A percentile compares a stretch with the other conserved stretches of the same genome.
These are phyloP conservation scores for Drosophila teissieri DNA, from an alignment of 1,140 invertebrate genomes.

Conservation along the genomic window DNA sequence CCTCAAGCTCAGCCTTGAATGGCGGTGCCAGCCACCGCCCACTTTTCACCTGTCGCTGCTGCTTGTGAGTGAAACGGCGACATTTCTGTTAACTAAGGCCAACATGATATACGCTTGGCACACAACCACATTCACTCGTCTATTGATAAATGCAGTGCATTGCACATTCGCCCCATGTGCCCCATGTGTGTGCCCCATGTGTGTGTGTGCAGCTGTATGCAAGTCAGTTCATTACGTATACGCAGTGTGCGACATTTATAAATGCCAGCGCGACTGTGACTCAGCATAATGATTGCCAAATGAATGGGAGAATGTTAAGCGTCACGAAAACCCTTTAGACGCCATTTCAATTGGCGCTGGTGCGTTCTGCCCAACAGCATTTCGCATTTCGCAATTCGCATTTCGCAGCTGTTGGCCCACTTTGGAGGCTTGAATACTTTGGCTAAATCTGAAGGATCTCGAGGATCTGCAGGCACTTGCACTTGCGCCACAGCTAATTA, in stretches of 20 bases:
- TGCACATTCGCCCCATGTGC: conserved; percentile 24
- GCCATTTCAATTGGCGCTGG: conserved; percentile 36
- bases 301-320: conserved; percentile 69
- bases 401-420: conserved; percentile 20
- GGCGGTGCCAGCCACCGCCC: conserved; percentile 6
- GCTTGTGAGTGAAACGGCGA: conserved; percentile 35
- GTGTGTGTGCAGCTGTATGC: conserved; percentile 6
- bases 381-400: too few species aligned
- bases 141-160: conserved; percentile 70
- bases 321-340: conserved; percentile 30
- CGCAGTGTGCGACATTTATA: conserved; percentile 69
- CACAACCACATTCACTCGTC: conserved; percentile 44
- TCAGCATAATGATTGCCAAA: conserved; percentile 60
- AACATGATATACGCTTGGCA: conserved; percentile 66
- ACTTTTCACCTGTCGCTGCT: conserved; percentile 45
- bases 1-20: conserved; percentile 55
- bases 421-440: conserved; percentile 14
- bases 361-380: conserved; percentile 8
- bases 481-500: conserved; percentile 54
- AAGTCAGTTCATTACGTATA: conserved; percentile 58
- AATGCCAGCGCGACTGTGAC: conserved; percentile 56
- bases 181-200: background rate
- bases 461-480: conserved; percentile 9
- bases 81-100: conserved; percentile 75
- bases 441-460: conserved; percentile 13